Conservation (phyloP, 2,888 invertebrate genomes). For the Eristalis intricaria region DNA sequence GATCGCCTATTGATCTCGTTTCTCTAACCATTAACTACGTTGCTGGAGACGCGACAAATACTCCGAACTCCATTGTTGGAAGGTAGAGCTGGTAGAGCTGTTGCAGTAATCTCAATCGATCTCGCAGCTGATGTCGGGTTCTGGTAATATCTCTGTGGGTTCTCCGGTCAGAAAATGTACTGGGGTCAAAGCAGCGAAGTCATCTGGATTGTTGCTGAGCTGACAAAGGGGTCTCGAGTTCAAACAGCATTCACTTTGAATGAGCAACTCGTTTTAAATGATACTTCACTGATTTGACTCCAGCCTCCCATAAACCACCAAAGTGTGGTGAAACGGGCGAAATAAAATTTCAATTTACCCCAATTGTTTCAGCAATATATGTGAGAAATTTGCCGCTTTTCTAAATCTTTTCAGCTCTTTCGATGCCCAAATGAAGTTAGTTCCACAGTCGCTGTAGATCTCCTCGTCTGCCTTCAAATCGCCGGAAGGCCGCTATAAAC, state of each 20-base stretch:
- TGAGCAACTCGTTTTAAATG: neutral
- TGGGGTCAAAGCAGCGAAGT: too few species aligned
- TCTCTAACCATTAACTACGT: slow-evolving; percentile 34
- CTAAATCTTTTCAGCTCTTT: slow-evolving; percentile 2
- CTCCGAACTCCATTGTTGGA: too few species aligned
- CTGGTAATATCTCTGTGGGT: too few species aligned
- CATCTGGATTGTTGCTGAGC: neutral
- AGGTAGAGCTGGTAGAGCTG: too few species aligned
- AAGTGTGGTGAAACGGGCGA: neutral
- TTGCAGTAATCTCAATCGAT: too few species aligned
- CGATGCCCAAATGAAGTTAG: slow-evolving; percentile 13
- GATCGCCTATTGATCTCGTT: neutral
- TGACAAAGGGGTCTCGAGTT: too few species aligned
- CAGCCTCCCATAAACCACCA: neutral
- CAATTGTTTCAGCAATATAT: neutral
- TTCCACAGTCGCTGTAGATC: slow-evolving; percentile 35
- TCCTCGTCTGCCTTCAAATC: slow-evolving; percentile 8
- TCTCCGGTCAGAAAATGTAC: too few species aligned
- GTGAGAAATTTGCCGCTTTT: slow-evolving; percentile 5
- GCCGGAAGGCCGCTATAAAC: slow-evolving; percentile 72
- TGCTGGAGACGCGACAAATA: too few species aligned
- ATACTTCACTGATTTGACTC: too few species aligned
- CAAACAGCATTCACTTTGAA: neutral
- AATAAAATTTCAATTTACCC: neutral
- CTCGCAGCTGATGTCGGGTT: too few species aligned